Base-by-base conservation (phyloP, 2,113 vertebrate genomes). In the Cygnus buccinator region DNA sequence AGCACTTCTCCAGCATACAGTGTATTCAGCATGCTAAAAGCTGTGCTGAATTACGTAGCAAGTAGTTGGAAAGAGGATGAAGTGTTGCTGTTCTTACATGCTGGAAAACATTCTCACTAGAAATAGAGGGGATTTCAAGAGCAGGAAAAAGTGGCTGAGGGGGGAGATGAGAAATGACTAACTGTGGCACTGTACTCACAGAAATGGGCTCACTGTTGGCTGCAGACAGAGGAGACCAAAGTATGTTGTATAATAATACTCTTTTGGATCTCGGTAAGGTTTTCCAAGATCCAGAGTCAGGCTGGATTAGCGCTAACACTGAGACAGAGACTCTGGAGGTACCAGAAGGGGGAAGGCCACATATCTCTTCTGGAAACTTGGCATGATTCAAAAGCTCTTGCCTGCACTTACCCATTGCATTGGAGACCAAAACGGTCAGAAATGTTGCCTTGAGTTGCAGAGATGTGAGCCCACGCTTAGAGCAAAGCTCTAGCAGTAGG, bases 121-220 rank as follows among this genome's bases (percentile, higher is more conserved):
- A 75, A 89, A 81, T 0, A 4, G 37, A 18, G 28, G 10, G 16
- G 8, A 50, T 83, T 73, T 92, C 21, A 35, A 22, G 12, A 19
- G 12, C 2, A 2, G 0, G 4, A 21, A 18, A n/a, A 55, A 48
- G 11, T 28, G 25, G 10, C 6, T 3, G 0, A 0, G 5, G 8
- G 5, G 6, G 6, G 13, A 37, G 13, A 65, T 37, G 39, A 50
- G 33, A 19, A 82, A 76, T 21, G 22, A n/a, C 50, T 23, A 37
- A 17, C 31, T 93, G 65, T 71, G 72, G 2, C 29, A 23, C 19
- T 68, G 41, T 8, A 12, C 13, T 82, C 22, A 17, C 37, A 74
- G 71, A 79, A 87, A 21, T 46, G 9, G 4, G 20, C 8, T 67
- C 15, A 41, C 35, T 58, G 25, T 33, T 46, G 35, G 11, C n/a